A percentile compares a stretch with the other conserved stretches of the same genome.
phyloP scores from a whole-genome alignment of 2,888 invertebrate genomes.

The Lacanobia wlatinum region DNA sequence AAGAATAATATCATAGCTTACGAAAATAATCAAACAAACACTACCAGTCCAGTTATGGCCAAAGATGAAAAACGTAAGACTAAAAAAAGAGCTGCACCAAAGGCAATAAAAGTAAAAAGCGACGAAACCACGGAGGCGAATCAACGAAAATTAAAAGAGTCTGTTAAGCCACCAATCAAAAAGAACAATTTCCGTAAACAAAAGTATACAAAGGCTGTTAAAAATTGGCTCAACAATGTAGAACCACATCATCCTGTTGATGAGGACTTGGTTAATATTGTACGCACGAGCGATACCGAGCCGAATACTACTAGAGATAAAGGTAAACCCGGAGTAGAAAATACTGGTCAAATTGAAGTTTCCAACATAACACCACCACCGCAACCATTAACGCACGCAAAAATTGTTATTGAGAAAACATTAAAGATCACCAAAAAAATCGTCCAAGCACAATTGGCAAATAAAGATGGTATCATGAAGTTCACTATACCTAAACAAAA shows the following conservation, averaged over 20 bases:
- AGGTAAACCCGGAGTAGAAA: constrained; percentile 3
- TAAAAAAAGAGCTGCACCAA: constrained; percentile 2
- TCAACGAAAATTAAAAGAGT: not conserved
- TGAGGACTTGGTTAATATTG: constrained; percentile 35
- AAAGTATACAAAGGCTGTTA: constrained; percentile 78
- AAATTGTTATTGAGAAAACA: constrained; percentile 42
- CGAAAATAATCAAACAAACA: not conserved
- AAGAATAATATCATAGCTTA: constrained; percentile 5
- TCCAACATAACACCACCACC: not conserved
- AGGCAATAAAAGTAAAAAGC: constrained; percentile 30
- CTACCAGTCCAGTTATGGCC: not conserved
- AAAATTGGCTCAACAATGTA: constrained; percentile 80
- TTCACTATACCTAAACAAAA: constrained; percentile 75
- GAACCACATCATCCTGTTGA: constrained; percentile 62
- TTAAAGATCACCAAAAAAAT: constrained; percentile 69
- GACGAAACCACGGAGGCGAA: not conserved
- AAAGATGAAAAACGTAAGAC: constrained; percentile 42
- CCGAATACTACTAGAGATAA: not conserved
- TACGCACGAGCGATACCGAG: not conserved
- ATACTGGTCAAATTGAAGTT: constrained; percentile 9
- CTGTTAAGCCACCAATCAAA: constrained; percentile 10
- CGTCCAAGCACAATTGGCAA: constrained; percentile 81
- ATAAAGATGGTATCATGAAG: constrained; percentile 85
- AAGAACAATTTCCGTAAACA: constrained; percentile 72
- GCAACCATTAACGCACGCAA: not conserved